Evolutionary conservation across 2,888 invertebrate genomes (phyloP).

Genomic region (Leptinotarsa haldemani): DNA sequence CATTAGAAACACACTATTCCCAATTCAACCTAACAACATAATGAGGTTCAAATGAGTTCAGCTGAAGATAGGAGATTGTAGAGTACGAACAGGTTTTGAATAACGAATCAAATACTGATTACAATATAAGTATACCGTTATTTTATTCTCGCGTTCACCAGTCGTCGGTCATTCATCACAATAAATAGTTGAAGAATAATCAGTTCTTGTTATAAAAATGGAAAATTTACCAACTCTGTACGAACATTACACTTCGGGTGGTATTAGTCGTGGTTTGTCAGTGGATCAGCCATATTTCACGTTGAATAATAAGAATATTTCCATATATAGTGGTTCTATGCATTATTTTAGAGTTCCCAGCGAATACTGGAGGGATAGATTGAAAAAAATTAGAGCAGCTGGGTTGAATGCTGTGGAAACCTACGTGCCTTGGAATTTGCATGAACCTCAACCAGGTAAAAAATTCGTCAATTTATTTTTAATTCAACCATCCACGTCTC

Average conservation of each 20-base stretch:
- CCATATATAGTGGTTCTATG: conserved; percentile 70
- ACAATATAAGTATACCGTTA: not conserved
- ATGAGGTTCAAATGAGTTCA: not conserved
- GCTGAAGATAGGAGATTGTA: not conserved
- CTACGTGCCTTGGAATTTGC: conserved; percentile 74
- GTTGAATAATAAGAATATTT: conserved; percentile 64
- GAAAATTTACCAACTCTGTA: conserved; percentile 62
- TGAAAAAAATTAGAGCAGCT: conserved; percentile 81
- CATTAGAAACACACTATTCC: no score
- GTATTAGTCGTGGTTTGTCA: conserved; percentile 57
- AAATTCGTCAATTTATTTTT: not conserved
- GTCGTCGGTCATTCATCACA: no score
- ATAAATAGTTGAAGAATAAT: not conserved
- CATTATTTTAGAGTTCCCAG: conserved; percentile 89
- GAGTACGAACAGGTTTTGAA: conserved; percentile 3
- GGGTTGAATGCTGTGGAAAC: conserved; percentile 90
- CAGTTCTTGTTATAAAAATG: not conserved
- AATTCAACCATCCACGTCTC: no score
- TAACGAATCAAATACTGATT: not conserved
- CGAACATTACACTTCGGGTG: conserved; percentile 65
- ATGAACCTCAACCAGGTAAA: conserved; percentile 45
- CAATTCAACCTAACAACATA: not conserved
- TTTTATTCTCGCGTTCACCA: not conserved
- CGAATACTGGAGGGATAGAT: conserved; percentile 82
- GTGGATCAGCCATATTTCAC: conserved; percentile 60